phyloP scores from a whole-genome alignment of 2,113 vertebrate genomes.

The Alethe castanea region DNA sequence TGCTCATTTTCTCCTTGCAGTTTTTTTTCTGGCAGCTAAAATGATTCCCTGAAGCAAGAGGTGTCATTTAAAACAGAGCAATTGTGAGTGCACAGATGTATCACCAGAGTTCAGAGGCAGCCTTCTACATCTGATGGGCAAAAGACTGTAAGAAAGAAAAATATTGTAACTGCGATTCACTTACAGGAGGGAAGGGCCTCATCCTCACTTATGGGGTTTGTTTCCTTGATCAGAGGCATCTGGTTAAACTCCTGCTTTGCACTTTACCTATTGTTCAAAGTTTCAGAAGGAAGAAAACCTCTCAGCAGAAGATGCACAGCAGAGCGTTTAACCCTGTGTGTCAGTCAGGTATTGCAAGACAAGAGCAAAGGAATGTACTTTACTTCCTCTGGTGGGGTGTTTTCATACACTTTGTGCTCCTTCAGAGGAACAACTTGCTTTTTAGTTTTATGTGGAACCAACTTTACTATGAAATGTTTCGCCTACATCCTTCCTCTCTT shows the following conservation, averaged over 20 bases:
- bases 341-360: not conserved
- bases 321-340: not conserved
- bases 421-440: not conserved
- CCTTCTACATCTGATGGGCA: not conserved
- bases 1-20: not conserved
- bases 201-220: not conserved
- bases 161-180: not conserved
- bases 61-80: not conserved
- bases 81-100: fast-evolving
- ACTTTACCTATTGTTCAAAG: not conserved
- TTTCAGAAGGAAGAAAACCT: not conserved
- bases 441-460: not conserved
- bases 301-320: fast-evolving
- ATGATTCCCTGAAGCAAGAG: not conserved
- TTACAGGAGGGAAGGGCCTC: not conserved
- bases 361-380: not conserved
- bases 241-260: not conserved
- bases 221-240: not conserved
- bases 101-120: not conserved
- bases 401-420: not conserved
- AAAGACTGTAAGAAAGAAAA: not conserved
- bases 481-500: not conserved
- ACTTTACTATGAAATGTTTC: not conserved
- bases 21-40: not conserved
- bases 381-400: not conserved